Evolutionary conservation across 2,113 vertebrate genomes (phyloP).

Genomic region (Gadus macrocephalus): DNA sequence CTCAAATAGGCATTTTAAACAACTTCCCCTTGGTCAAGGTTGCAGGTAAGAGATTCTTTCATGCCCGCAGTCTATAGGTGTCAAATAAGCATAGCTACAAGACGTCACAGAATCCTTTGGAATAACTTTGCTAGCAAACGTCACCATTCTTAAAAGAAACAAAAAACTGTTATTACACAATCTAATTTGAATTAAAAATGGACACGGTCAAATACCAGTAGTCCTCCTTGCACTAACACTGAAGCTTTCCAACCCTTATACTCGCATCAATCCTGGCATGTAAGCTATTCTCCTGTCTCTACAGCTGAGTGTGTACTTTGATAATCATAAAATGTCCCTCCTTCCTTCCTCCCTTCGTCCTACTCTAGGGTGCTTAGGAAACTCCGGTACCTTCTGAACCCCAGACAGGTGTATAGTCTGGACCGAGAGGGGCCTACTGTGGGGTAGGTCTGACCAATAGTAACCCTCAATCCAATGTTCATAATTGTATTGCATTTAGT

Average conservation of each 20-base stretch:
- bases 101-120: neutral
- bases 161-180: no score
- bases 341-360: neutral
- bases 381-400: conserved; percentile 90
- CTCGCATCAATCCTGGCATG: no score
- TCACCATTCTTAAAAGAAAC: no score
- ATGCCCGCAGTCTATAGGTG: neutral
- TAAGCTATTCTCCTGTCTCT: no score
- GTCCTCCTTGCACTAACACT: no score
- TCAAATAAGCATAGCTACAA: neutral
- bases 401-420: conserved; percentile 86
- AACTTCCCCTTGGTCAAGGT: conserved; percentile 22
- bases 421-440: conserved; percentile 76
- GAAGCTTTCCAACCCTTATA: no score
- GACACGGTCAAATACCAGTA: no score
- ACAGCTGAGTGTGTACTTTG: neutral
- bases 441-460: conserved; percentile 72
- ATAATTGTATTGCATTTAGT: no score
- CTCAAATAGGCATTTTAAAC: conserved; percentile 31
- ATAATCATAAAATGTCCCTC: neutral
- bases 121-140: neutral
- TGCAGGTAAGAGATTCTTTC: conserved; percentile 15
- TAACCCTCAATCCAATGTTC: no score
- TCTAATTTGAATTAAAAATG: no score
- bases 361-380: conserved; percentile 82